Evolutionary conservation across 2,797 vertebrate species (phyloP), one percentile per base, ranked within the genome.

Genomic region (Amniataba percoides): DNA sequence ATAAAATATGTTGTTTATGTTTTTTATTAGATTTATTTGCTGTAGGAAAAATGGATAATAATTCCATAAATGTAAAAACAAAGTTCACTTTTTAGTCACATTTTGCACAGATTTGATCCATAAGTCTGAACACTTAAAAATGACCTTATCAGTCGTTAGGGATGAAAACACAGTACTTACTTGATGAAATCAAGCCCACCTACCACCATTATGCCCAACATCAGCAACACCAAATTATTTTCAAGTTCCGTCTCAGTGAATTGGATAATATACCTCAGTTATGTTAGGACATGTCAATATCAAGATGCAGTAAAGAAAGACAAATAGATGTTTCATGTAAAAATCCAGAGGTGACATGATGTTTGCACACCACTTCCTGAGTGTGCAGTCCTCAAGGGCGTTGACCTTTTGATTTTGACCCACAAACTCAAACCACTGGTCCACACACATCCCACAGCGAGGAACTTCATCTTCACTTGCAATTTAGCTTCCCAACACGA

Each of bases 381-480:
- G n/a, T 53, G 36, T 58, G 36, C 8, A 39, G 6, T 16, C 53
- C 49, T 18, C 9, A 15, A 45, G 63, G 40, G 34, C 6, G 51
- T 14, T 49, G 67, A 64, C 56, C 31, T 65, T 71, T 55, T n/a
- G 3, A 6, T 65, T 71, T 55, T n/a, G 3, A 6, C 31, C 65
- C 0, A 19, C 10, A 59, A 49, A 67, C 36, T 74, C 21, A 62
- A 49, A 74, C 57, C 7, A 18, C 53, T n/a, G 45, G 70, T 34
- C 3, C 51, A 36, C 67, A 36, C 42, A 39, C 2, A 61, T 49
- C 34, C 58, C 39, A 16, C 72, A 25, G 45, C 23, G 36, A 74
- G 23, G 0, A 67, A 84, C 59, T 78, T 77, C 52, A 74, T 82
- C 63, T 52, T 57, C 9, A 11, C 71, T 77, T 63, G 42, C 77